These are phyloP conservation scores for Lipophrys pholis DNA, from an alignment of 2,113 vertebrate genomes.

Conservation along the genomic window DNA sequence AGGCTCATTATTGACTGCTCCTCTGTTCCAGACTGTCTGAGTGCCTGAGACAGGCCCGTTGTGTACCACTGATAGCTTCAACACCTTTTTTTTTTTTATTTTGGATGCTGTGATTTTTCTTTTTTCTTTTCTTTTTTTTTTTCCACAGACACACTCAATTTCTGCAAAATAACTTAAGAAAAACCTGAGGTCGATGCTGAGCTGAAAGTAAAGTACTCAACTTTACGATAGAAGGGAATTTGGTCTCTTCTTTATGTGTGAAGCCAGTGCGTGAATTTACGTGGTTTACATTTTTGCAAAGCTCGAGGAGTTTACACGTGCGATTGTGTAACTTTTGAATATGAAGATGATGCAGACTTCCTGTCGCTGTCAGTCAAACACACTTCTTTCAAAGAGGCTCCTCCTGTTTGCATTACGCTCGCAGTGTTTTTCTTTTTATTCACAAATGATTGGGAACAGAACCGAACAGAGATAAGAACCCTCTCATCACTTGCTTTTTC, in stretches of 20 bases:
- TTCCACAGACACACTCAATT: constrained; percentile 10
- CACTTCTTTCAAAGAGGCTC: too few relatives aligned
- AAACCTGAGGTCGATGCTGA: neutral
- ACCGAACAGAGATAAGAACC: too few relatives aligned
- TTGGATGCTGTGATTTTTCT: constrained; percentile 6
- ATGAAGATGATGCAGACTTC: neutral
- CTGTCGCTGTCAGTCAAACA: too few relatives aligned
- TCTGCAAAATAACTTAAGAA: constrained; percentile 17
- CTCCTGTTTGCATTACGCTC: too few relatives aligned
- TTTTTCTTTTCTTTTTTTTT: constrained; percentile 14
- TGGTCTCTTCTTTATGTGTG: neutral
- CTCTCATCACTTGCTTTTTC: too few relatives aligned
- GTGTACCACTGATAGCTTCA: constrained; percentile 21
- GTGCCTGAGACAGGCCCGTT: constrained; percentile 41
- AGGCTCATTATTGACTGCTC: constrained; percentile 65
- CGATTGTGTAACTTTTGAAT: neutral
- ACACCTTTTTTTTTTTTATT: constrained; percentile 9
- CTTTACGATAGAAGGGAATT: neutral
- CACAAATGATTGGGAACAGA: too few relatives aligned
- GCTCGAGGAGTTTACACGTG: neutral
- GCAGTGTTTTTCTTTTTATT: too few relatives aligned
- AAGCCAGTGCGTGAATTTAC: neutral
- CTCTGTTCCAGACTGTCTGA: constrained; percentile 56
- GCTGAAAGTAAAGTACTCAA: neutral
- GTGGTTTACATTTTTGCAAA: neutral